Base-by-base conservation (phyloP, 2,888 invertebrate genomes). In the Sabellastarte sp. region DNA sequence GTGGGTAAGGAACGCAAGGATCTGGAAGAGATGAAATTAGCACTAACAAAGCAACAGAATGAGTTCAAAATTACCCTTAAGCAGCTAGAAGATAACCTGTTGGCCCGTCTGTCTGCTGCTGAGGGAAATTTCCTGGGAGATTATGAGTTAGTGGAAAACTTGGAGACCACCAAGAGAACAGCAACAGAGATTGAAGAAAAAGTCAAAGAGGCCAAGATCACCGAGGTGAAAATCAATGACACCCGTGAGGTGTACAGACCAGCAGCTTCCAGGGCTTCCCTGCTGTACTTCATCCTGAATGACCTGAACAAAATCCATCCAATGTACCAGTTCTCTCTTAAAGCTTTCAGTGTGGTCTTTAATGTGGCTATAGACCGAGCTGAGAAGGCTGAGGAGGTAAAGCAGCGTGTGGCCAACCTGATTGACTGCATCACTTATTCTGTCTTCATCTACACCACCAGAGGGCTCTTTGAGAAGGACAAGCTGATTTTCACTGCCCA, bases 341-440 rank as follows among this genome's bases (percentile, higher is more conserved):
- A 96, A 89, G 95, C 95, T 1, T 96, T 96, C 84, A 94, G 93
- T 83, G 94, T 95, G n/a, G 95, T 96, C 32, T 96, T 96, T 82
- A 94, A 95, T 87, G 95, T 94, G 80, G 95, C 96, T 24, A 95
- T 97, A 77, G 90, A 91, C 51, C 90, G 89, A 79, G 93, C 95
- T 0, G 91, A 92, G 70, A 89, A 91, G 0, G 90, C 92, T 0
- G 90, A 90, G 26, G 90, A 90, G 71, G 92, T 96, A 0, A 87
- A 88, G 32, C 86, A 86, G 64, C 87, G 96, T 75, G 94, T 96
- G 28, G 87, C 88, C 71, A 94, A 94, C 84, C 88, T 97, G 57
- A 95, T 96, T 75, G 95, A 96, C 80, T 92, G 93, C 82, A 95
- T 97, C 75, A 93, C 93, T 50, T 94, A 91, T 82, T 93, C 93